Percentiles rank a stretch among this genome's conserved stretches.
Conservation (phyloP, 2,888 invertebrate genomes). For the Gastrophysa polygoni region DNA sequence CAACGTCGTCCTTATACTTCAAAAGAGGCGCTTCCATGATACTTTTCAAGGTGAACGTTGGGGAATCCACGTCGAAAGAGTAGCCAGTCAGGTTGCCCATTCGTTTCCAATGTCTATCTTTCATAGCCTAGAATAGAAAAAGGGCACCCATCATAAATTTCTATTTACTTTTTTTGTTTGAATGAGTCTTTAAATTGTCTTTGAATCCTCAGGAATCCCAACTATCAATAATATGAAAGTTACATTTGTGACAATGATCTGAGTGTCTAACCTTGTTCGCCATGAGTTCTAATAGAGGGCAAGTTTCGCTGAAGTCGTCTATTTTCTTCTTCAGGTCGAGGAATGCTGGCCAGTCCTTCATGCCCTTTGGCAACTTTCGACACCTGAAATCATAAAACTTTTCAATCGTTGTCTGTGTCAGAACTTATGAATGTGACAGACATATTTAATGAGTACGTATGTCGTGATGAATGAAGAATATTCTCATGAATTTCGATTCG, state of each 20-base stretch:
- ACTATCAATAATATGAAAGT: too few relatives aligned
- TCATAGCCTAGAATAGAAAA: conserved; percentile 60
- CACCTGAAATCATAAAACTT: conserved; percentile 69
- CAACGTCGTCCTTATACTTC: conserved; percentile 84
- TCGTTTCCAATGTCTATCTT: conserved; percentile 61
- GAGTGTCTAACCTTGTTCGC: conserved; percentile 69
- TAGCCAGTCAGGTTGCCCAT: conserved; percentile 67
- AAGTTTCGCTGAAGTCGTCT: conserved; percentile 88
- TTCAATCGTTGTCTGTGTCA: too few relatives aligned
- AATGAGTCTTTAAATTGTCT: too few relatives aligned
- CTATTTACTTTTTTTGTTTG: too few relatives aligned
- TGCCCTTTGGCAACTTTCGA: conserved; percentile 79
- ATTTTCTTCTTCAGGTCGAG: conserved; percentile 86
- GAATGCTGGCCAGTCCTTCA: conserved; percentile 89
- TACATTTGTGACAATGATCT: neutral
- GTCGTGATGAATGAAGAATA: too few relatives aligned
- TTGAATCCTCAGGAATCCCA: too few relatives aligned
- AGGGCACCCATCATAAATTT: neutral
- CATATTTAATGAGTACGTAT: too few relatives aligned
- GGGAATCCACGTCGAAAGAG: conserved; percentile 78
- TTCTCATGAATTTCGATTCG: too few relatives aligned
- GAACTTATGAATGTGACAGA: too few relatives aligned
- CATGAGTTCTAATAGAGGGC: conserved; percentile 86
- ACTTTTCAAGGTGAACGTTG: conserved; percentile 77
- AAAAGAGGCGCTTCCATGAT: conserved; percentile 86